Base-by-base conservation (phyloP, 2,888 invertebrate species). In the Bellardia pandia region DNA sequence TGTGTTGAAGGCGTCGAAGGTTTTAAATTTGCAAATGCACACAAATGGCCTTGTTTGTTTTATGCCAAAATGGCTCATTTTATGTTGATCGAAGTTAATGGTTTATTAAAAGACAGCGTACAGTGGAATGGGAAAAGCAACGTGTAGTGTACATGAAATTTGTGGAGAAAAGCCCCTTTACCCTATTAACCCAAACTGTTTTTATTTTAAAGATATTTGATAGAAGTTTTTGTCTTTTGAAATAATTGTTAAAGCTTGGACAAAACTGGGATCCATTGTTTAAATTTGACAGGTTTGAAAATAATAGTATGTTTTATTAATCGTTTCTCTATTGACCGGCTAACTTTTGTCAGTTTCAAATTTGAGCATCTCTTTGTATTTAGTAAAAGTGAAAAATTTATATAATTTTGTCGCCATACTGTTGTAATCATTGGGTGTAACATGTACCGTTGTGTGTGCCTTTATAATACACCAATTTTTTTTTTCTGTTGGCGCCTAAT, bases 401-500 rank as follows among this genome's bases (percentile, higher is more conserved):
- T 8, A 60, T 60, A 9, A 60, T n/a, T 60, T 60, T 60, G 33
- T 37, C 33, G 6, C 7, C 60, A 14, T 60, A 60, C 60, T 56
- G 13, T 74, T 30, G 0, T 11, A 33, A 45, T 66, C 14, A 69
- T 40, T 60, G 60, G 33, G 33, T 30, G 30, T 62, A 51, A 51
- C 51, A 40, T 23, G 16, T 11, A 23, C n/a, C 9, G 53, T 13
- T 56, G 13, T 58, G n/a, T 64, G 45, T 71, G 48, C 14, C 30
- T 45, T 68, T n/a, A n/a, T n/a, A 62, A 5, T n/a, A 51, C 16
- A 51, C 51, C 37, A 56, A 56, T 64, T 78, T 64, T 80, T 77
- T 74, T 33, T 33, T n/a, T n/a, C n/a, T 37, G 76, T 77, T 74
- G 77, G 86, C 81, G 81, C 81, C 86, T 81, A 86, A 86, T 77